phyloP scores from a whole-genome alignment of 2,113 vertebrate genomes.

The Tragelaphus scriptus region DNA sequence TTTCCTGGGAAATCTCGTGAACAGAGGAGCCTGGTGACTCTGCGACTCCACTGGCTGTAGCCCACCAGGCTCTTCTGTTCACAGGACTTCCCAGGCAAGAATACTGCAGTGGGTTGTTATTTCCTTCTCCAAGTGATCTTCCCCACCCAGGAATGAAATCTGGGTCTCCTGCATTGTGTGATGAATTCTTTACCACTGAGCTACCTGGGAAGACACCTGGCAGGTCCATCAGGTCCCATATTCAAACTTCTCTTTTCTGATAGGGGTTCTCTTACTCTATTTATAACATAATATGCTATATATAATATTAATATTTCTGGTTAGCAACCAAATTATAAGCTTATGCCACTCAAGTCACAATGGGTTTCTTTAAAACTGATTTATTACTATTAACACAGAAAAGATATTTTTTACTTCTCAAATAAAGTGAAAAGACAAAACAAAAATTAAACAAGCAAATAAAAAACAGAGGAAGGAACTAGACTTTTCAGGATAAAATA shows the following conservation, averaged over 20 bases:
- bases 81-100: neutral
- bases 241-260: neutral
- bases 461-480: neutral
- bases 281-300: neutral
- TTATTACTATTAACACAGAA: neutral
- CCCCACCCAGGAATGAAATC: neutral
- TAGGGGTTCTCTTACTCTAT: neutral
- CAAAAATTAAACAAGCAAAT: neutral
- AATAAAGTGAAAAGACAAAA: neutral
- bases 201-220: neutral
- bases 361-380: neutral
- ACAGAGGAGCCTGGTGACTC: neutral
- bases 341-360: neutral
- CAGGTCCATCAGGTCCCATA: neutral
- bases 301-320: neutral
- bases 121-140: neutral
- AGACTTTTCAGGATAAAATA: neutral
- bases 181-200: neutral
- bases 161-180: accelerated
- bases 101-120: neutral
- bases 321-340: neutral
- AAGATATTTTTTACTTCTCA: neutral
- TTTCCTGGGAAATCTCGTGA: neutral
- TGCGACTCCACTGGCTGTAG: neutral
- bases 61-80: neutral